phyloP scores from a whole-genome alignment of 2,888 invertebrate genomes.

The Phalera bucephala region DNA sequence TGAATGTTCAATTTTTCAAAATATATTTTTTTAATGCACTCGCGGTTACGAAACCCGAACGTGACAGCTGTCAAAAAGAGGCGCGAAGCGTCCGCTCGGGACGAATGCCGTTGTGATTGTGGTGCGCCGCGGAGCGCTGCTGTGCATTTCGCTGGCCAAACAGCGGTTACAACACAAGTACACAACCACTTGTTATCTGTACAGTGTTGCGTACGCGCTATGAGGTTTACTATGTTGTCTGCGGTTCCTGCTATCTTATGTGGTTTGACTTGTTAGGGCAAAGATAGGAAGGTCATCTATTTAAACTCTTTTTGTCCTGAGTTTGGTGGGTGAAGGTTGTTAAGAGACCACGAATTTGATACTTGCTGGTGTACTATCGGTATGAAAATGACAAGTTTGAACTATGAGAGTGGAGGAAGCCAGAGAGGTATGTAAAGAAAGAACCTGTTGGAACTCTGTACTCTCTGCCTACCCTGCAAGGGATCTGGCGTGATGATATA shows the following conservation, averaged over 20 bases:
- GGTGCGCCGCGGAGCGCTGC: slow-evolving; percentile 1
- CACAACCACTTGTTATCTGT: slow-evolving; percentile 29
- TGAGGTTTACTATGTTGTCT: slow-evolving; percentile 6
- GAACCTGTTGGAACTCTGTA: no score
- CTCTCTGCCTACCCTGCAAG: no score
- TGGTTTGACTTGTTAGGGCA: slow-evolving; percentile 5
- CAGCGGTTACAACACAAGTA: neutral
- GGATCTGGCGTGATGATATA: no score
- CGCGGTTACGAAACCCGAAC: slow-evolving; percentile 33
- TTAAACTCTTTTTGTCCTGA: no score
- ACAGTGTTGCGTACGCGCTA: slow-evolving; percentile 32
- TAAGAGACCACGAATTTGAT: no score
- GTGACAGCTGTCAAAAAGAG: slow-evolving; percentile 39
- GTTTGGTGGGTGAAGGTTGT: no score
- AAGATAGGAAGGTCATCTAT: no score
- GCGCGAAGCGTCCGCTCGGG: slow-evolving; percentile 46
- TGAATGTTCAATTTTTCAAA: neutral
- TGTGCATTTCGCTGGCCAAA: neutral
- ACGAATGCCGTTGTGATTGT: slow-evolving; percentile 32
- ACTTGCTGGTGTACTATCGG: no score
- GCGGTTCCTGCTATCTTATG: slow-evolving; percentile 11
- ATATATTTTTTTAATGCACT: slow-evolving; percentile 31
- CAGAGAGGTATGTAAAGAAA: no score
- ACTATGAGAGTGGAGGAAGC: no score
- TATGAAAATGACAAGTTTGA: no score